Evolutionary conservation across 2,113 vertebrate species (phyloP).

Genomic region (Nesogale talazaci): DNA sequence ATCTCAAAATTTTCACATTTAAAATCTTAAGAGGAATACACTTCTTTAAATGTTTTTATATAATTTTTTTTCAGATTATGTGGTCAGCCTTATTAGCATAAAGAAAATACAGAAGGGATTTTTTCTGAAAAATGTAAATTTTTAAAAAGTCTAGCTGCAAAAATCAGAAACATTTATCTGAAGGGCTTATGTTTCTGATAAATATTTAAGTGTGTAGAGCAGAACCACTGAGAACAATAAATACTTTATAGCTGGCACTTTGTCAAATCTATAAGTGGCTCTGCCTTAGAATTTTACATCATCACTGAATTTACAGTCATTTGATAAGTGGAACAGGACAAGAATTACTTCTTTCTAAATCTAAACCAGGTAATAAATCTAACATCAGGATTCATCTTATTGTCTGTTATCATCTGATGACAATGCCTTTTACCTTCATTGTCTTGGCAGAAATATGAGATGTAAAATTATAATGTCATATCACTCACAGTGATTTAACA

Average conservation of each 20-base stretch:
- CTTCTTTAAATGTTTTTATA: not conserved
- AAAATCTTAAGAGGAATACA: slow-evolving; percentile 59
- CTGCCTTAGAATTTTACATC: slow-evolving; percentile 92
- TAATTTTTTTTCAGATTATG: slow-evolving; percentile 58
- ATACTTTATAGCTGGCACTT: slow-evolving; percentile 95
- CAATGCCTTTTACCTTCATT: slow-evolving; percentile 96
- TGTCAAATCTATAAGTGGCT: slow-evolving; percentile 95
- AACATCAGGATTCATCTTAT: slow-evolving; percentile 92
- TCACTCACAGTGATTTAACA: slow-evolving; percentile 98
- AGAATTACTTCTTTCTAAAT: slow-evolving; percentile 95
- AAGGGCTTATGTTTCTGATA: slow-evolving; percentile 91
- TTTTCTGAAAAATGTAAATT: slow-evolving; percentile 81
- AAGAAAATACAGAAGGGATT: slow-evolving; percentile 71
- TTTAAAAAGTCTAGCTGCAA: slow-evolving; percentile 76
- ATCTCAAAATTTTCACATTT: slow-evolving; percentile 46
- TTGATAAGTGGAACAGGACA: slow-evolving; percentile 95
- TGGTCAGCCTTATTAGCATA: slow-evolving; percentile 63
- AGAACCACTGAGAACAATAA: slow-evolving; percentile 92
- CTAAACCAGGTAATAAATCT: slow-evolving; percentile 97
- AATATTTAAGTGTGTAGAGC: slow-evolving; percentile 89
- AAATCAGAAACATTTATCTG: slow-evolving; percentile 88
- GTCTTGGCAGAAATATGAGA: slow-evolving; percentile 99
- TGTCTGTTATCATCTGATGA: slow-evolving; percentile 95
- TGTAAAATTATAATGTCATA: slow-evolving; percentile 97
- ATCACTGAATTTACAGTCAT: slow-evolving; percentile 95